Evolutionary conservation across 2,113 vertebrate species (phyloP).

Genomic region (Mesocricetus auratus): DNA sequence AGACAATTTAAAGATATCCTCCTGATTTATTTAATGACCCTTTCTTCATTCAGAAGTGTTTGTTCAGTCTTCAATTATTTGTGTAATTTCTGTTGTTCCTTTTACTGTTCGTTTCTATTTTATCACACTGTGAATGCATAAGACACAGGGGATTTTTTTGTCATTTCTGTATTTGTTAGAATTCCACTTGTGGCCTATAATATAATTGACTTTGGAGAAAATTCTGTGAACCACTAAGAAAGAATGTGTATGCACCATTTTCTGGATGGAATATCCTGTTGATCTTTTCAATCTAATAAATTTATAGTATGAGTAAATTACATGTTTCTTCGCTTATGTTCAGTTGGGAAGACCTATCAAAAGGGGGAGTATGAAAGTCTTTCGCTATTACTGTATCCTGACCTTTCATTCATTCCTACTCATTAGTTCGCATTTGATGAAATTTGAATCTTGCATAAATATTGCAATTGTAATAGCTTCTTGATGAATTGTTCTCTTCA

Average conservation of each 20-base stretch:
- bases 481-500: neutral
- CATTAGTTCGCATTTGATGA: neutral
- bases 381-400: neutral
- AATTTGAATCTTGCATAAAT: no score
- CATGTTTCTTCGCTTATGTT: neutral
- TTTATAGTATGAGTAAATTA: neutral
- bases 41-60: neutral
- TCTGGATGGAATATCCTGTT: neutral
- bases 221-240: neutral
- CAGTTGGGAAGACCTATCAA: neutral
- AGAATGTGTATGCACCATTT: neutral
- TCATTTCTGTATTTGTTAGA: neutral
- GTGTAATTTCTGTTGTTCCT: neutral
- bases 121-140: neutral
- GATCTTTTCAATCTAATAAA: neutral
- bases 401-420: neutral
- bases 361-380: neutral
- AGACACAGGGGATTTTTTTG: neutral
- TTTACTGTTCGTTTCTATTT: neutral
- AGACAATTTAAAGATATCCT: neutral
- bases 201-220: neutral
- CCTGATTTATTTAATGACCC: neutral
- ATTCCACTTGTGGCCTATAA: neutral
- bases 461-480: neutral
- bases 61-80: neutral